These are phyloP conservation scores for Drosophila nigricruria DNA, from an alignment of 2,888 invertebrate species.

Conservation along the genomic window DNA sequence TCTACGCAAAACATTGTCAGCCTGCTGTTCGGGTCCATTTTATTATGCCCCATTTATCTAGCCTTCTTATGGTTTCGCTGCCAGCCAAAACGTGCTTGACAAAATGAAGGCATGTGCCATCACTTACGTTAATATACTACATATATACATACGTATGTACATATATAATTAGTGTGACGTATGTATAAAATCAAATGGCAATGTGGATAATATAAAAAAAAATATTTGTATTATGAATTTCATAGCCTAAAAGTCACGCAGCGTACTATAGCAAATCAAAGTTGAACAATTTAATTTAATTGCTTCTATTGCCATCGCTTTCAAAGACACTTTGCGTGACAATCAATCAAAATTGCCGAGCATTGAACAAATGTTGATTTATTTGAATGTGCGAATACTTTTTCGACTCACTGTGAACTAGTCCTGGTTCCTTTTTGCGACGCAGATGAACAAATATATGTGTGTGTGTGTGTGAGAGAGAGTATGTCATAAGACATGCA, in stretches of 20 bases:
- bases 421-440: neutral
- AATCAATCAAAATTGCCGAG: constrained; percentile 23
- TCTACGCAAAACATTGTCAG: constrained; percentile 22
- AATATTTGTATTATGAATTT: constrained; percentile 25
- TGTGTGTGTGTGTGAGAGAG: neutral
- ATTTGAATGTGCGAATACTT: constrained; percentile 2
- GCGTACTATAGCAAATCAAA: constrained; percentile 28
- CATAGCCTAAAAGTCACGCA: constrained; percentile 20
- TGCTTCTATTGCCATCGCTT: constrained; percentile 22
- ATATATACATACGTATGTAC: constrained; percentile 11
- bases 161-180: constrained; percentile 10
- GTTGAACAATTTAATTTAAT: constrained; percentile 36
- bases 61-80: constrained; percentile 75
- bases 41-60: constrained; percentile 60
- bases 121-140: constrained; percentile 12
- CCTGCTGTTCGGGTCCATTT: constrained; percentile 36
- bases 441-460: neutral
- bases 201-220: constrained; percentile 4
- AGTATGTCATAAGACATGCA: neutral
- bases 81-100: constrained; percentile 70
- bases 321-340: constrained; percentile 32
- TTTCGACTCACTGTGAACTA: neutral
- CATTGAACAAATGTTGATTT: neutral
- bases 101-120: constrained; percentile 46
- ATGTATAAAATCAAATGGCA: constrained; percentile 8